Conservation (phyloP, 2,797 vertebrate genomes). For the Threskiornis aethiopicus region DNA sequence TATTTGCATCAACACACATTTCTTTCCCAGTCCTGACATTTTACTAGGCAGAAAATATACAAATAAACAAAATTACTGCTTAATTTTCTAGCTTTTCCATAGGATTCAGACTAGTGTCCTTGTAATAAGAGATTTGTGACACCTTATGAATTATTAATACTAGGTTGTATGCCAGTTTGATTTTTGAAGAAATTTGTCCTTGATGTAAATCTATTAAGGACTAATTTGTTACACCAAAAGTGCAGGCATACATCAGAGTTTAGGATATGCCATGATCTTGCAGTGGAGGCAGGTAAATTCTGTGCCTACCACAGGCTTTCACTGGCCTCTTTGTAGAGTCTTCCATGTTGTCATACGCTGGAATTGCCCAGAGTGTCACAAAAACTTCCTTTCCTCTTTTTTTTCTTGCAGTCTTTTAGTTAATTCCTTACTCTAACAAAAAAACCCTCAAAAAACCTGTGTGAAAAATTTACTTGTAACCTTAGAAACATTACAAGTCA, state of each 20-base stretch:
- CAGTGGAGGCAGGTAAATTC: neutral
- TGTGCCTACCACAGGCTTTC: neutral
- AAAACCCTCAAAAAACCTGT: neutral
- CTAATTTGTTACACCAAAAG: neutral
- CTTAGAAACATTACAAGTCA: neutral
- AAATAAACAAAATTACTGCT: neutral
- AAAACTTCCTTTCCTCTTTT: neutral
- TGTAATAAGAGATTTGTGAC: neutral
- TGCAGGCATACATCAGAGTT: neutral
- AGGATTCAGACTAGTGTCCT: neutral
- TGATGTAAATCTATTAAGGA: neutral
- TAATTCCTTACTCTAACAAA: neutral
- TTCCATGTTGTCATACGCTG: neutral
- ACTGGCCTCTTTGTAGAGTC: neutral
- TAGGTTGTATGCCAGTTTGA: neutral
- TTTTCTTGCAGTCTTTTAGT: neutral
- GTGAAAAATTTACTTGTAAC: neutral
- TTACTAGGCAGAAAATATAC: neutral
- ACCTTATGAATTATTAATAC: neutral
- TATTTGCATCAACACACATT: neutral
- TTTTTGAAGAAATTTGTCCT: neutral
- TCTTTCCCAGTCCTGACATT: neutral
- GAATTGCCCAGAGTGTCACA: neutral
- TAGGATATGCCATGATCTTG: neutral
- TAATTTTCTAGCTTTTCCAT: neutral